These are phyloP conservation scores for Colaptes auratus DNA, from an alignment of 2,113 vertebrate genomes.

Conservation along the genomic window DNA sequence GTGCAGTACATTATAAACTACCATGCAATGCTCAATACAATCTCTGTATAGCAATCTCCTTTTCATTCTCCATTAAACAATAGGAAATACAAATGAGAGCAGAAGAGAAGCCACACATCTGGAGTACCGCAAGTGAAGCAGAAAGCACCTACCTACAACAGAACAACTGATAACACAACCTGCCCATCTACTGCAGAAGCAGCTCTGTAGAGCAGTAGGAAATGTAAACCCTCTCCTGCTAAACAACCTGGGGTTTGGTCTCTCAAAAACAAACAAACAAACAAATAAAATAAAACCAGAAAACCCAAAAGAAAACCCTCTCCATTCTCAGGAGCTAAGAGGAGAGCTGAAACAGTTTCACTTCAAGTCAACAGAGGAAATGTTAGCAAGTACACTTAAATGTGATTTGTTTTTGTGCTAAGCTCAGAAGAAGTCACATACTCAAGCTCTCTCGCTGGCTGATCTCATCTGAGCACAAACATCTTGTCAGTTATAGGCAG, in stretches of 20 bases:
- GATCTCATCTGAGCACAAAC: constrained; percentile 54
- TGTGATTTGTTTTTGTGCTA: constrained; percentile 43
- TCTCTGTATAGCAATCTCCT: constrained; percentile 18
- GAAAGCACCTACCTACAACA: constrained; percentile 45
- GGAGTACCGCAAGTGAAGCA: constrained; percentile 51
- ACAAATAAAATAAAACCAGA: neutral
- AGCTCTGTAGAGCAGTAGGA: constrained; percentile 62
- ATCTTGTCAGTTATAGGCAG: constrained; percentile 39
- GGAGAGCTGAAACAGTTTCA: constrained; percentile 60
- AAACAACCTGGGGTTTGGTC: constrained; percentile 74
- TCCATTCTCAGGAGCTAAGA: constrained; percentile 45
- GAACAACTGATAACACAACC: constrained; percentile 53
- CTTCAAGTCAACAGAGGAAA: constrained; percentile 72
- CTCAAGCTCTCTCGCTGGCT: constrained; percentile 31
- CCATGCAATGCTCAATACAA: constrained; percentile 25
- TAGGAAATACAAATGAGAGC: constrained; percentile 76
- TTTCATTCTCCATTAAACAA: constrained; percentile 60
- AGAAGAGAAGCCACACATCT: constrained; percentile 71
- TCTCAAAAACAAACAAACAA: constrained; percentile 52
- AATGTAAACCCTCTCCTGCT: constrained; percentile 22
- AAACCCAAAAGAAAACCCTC: constrained; percentile 42
- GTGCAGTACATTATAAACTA: constrained; percentile 56
- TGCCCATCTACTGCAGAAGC: constrained; percentile 38
- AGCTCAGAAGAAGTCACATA: constrained; percentile 68
- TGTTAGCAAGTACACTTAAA: constrained; percentile 66